A percentile compares a stretch with the other conserved stretches of the same genome.
phyloP scores from a whole-genome alignment of 2,113 vertebrate genomes.

The Micromys minutus region DNA sequence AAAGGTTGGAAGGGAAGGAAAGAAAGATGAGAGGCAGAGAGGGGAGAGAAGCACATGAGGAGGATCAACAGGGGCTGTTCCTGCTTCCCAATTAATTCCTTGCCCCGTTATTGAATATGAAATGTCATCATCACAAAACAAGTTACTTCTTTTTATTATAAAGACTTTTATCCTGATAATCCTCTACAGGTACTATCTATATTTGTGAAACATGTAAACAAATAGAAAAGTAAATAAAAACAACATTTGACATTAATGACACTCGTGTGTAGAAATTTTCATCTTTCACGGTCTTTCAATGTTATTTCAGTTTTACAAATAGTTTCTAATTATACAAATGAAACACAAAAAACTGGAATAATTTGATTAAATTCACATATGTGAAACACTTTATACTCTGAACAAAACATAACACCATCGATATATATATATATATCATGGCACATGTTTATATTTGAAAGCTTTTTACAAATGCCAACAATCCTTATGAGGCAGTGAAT shows the following conservation, averaged over 20 bases:
- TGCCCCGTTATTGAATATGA: not conserved
- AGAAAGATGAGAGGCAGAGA: rapidly evolving
- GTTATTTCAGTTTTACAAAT: not conserved
- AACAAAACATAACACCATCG: not conserved
- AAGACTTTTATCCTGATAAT: not conserved
- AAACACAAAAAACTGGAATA: not conserved
- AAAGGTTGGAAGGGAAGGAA: rapidly evolving
- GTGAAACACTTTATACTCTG: not conserved
- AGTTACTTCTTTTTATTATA: not conserved
- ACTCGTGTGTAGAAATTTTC: not conserved
- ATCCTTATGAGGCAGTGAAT: not conserved
- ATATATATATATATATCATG: not conserved
- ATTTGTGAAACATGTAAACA: not conserved
- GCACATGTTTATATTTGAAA: not conserved
- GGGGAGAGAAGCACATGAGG: not conserved
- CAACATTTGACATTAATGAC: not conserved
- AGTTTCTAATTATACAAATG: not conserved
- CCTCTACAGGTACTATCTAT: not conserved
- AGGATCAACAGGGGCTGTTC: not conserved
- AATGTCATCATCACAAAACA: constrained; percentile 1
- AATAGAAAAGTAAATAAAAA: not conserved
- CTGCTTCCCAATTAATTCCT: not conserved
- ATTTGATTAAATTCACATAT: not conserved
- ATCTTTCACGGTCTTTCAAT: not conserved
- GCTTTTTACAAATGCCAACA: not conserved